Conservation (phyloP, 2,888 invertebrate genomes). For the Sarcophaga carnaria region DNA sequence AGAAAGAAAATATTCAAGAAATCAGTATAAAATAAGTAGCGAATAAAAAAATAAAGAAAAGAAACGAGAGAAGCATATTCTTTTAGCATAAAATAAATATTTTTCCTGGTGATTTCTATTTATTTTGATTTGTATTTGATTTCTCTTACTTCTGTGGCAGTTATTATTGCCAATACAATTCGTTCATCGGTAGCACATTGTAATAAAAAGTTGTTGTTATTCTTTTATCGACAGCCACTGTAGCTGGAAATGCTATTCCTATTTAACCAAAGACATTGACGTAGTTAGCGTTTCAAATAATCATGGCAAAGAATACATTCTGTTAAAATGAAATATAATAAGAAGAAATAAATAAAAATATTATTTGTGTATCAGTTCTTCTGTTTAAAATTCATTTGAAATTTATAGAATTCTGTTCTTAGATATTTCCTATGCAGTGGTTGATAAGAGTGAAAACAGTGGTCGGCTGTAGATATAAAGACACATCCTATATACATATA, state of each 20-base stretch:
- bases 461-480: not conserved
- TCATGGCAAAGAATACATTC: conserved; percentile 75
- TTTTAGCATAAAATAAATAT: conserved; percentile 37
- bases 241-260: not conserved
- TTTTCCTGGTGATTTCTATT: conserved; percentile 38
- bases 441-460: not conserved
- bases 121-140: conserved; percentile 32
- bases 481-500: not conserved
- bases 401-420: conserved; percentile 49
- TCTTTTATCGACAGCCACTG: not conserved
- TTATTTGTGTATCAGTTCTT: conserved; percentile 14
- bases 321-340: conserved; percentile 48
- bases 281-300: conserved; percentile 65
- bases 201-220: not conserved
- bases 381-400: conserved; percentile 56
- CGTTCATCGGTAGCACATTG: conserved; percentile 17
- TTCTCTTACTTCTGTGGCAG: not conserved
- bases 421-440: not conserved
- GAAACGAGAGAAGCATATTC: conserved; percentile 1
- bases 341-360: conserved; percentile 1
- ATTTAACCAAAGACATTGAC: conserved; percentile 9
- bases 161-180: conserved; percentile 21
- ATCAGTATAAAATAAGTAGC: not conserved
- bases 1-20: not conserved
- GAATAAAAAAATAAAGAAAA: not conserved